Evolutionary conservation across 2,113 vertebrate genomes (phyloP), one percentile per base, ranked within the genome.

Genomic region (Mesocricetus auratus): DNA sequence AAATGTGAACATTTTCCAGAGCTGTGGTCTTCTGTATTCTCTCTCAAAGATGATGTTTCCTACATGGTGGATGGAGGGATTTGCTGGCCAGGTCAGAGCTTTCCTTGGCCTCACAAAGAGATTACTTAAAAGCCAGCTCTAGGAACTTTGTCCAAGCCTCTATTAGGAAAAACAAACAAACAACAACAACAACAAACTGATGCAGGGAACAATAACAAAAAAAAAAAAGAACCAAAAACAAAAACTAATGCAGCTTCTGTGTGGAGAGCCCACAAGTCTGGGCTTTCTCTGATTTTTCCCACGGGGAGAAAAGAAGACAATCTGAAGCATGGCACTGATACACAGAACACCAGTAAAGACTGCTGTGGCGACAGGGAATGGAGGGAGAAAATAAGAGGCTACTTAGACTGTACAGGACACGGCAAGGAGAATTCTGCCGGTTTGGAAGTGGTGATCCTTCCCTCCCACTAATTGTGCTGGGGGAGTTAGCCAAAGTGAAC

Each of bases 401-500:
- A 42, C 71, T 31, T 71, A 60, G 75, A 33, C 26, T 73, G 66
- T 69, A 39, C 58, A 56, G 86, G 42, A 90, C 83, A 90, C 78
- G 89, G 62, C 86, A 73, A 75, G 83, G 93, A 88, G 79, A 87
- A 86, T 92, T 94, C 86, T 86, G 56, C 53, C 33, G 33, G 31
- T 62, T 82, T 53, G 39, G n/a, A 39, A 60, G 8, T 39, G 2
- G 1, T 31, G 81, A 47, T 85, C 94, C 73, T 92, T 86, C 62
- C 45, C 91, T 94, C 82, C 21, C 86, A 87, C 81, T 81, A 89
- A 86, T 73, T 81, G 89, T 94, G 86, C 89, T 31, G 82, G 79
- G 78, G 95, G 91, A 93, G 96, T 97, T 91, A 92, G 90, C 92
- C 88, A 91, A 96, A 97, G 94, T 97, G 89, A 95, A 90, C 93